Conservation (phyloP, 2,888 invertebrate genomes). For the Pandemis heparana region DNA sequence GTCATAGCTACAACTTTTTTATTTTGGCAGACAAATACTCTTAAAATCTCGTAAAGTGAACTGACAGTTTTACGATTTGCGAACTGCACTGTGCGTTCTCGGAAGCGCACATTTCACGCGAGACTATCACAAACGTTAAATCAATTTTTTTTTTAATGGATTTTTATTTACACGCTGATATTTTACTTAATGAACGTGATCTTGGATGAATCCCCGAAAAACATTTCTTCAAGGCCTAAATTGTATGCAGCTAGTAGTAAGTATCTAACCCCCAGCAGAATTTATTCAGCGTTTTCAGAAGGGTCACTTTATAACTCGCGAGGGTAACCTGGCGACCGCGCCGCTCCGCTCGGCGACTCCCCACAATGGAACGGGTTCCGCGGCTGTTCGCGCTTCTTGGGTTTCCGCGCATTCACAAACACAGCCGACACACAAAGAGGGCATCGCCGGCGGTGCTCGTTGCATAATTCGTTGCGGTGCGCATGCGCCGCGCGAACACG, state of each 20-base stretch:
- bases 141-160: background rate
- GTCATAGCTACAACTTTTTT: too few species aligned
- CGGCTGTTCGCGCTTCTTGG: constrained; percentile 16
- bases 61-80: too few species aligned
- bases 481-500: background rate
- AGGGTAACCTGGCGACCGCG: background rate
- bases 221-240: background rate
- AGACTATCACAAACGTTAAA: too few species aligned
- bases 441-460: background rate
- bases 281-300: background rate
- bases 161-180: background rate
- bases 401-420: constrained; percentile 15
- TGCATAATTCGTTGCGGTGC: background rate
- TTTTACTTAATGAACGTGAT: background rate
- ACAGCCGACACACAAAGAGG: too few species aligned
- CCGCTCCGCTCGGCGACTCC: constrained; percentile 31
- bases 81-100: too few species aligned
- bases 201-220: background rate
- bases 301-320: background rate
- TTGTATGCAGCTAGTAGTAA: too few species aligned
- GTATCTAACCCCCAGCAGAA: too few species aligned
- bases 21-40: too few species aligned
- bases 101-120: too few species aligned
- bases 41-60: too few species aligned
- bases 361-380: constrained; percentile 27